Percentiles rank a stretch among this genome's conserved stretches.
Conservation (phyloP, 2,113 vertebrate species). For the Clarias macrocephalus region DNA sequence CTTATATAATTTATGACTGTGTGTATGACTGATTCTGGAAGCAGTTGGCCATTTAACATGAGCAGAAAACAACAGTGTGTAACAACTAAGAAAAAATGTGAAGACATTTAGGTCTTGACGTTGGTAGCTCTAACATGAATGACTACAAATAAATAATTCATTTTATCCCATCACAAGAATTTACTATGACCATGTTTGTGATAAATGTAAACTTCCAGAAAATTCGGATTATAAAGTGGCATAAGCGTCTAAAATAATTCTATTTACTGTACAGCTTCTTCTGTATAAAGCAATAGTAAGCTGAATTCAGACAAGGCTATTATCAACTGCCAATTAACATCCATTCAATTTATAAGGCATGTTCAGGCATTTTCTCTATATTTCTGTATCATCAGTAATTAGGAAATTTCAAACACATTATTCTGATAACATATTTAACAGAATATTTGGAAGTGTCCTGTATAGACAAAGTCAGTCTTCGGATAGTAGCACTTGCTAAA, state of each 20-base stretch:
- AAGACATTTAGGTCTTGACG: neutral
- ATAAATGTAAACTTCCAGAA: neutral
- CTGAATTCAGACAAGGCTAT: neutral
- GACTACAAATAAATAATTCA: neutral
- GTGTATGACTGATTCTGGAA: neutral
- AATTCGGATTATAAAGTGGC: neutral
- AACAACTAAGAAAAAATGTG: neutral
- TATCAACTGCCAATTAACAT: neutral
- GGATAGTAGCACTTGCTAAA: conserved; percentile 35
- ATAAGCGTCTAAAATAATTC: neutral
- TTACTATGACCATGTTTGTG: neutral
- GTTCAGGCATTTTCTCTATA: neutral
- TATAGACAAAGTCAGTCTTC: conserved; percentile 24
- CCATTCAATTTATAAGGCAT: neutral
- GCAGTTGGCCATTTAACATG: neutral
- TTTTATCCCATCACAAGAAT: neutral
- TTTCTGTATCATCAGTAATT: neutral
- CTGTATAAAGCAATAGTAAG: neutral
- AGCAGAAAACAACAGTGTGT: neutral
- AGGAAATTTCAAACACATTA: conserved; percentile 1
- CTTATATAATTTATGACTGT: conserved; percentile 5
- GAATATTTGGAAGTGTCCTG: neutral
- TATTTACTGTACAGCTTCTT: neutral
- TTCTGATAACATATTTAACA: neutral
- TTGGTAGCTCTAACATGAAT: neutral